A percentile compares a stretch with the other conserved stretches of the same genome.
Evolutionary conservation across 2,113 vertebrate genomes (phyloP).

Genomic region (Sula dactylatra): DNA sequence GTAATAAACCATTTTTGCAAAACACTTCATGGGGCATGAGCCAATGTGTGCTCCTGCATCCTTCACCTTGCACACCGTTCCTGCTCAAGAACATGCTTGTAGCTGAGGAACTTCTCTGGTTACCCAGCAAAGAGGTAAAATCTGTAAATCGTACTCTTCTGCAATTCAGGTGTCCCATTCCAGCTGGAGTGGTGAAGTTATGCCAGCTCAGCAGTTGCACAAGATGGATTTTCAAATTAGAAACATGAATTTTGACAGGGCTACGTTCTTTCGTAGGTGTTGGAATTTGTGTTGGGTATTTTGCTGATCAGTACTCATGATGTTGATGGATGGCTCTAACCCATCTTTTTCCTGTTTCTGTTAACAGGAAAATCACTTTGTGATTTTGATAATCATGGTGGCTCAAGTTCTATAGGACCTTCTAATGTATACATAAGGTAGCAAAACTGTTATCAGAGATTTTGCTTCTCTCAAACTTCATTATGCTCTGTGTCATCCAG

Average conservation of each 20-base stretch:
- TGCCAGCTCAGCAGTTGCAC: neutral
- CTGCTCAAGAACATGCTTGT: neutral
- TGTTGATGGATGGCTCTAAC: neutral
- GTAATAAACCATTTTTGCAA: neutral
- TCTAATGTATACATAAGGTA: neutral
- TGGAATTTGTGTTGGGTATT: neutral
- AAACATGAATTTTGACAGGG: neutral
- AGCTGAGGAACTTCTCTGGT: neutral
- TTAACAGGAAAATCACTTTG: neutral
- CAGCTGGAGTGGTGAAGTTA: neutral
- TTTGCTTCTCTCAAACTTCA: neutral
- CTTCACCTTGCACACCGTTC: neutral
- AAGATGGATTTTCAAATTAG: neutral
- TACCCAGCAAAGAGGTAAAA: neutral
- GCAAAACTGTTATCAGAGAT: neutral
- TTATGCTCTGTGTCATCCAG: neutral
- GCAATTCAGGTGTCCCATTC: neutral
- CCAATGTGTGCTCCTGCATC: neutral
- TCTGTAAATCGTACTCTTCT: neutral
- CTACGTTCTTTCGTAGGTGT: neutral
- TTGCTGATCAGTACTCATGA: neutral
- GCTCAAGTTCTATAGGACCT: neutral
- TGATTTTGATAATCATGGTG: neutral
- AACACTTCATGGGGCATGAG: neutral
- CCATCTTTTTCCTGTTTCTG: neutral